Conservation (phyloP, 2,797 vertebrate species). For the Chelon labrosus region DNA sequence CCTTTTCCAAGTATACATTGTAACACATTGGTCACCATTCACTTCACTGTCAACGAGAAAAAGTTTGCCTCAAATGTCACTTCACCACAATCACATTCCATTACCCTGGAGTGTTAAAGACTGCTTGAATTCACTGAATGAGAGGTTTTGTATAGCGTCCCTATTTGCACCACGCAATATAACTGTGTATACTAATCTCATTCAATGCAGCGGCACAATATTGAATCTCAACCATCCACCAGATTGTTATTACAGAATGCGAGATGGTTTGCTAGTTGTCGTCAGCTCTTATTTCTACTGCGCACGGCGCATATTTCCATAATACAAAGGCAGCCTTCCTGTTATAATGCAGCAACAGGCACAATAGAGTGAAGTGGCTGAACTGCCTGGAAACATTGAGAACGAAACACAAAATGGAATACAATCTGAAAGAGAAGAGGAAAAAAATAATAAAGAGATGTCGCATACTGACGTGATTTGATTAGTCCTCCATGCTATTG, state of each 20-base stretch:
- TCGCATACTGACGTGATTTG: not conserved
- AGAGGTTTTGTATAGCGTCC: conserved; percentile 7
- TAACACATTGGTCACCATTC: not conserved
- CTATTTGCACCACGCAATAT: not conserved
- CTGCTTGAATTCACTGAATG: conserved; percentile 38
- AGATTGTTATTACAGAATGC: not conserved
- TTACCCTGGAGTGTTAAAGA: not conserved
- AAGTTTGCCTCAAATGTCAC: not conserved
- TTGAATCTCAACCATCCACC: not conserved
- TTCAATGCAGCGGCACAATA: not conserved
- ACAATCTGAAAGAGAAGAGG: not conserved
- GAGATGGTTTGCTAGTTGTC: conserved; percentile 7
- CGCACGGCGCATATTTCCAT: not conserved
- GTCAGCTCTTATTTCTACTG: not conserved
- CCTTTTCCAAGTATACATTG: conserved; percentile 12
- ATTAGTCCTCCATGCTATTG: not conserved
- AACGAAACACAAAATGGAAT: not conserved
- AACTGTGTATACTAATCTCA: conserved; percentile 9
- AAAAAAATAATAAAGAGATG: not conserved
- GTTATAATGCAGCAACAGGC: not conserved
- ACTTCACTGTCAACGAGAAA: conserved; percentile 2
- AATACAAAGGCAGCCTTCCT: not conserved
- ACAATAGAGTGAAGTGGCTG: not conserved
- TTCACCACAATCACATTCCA: not conserved
- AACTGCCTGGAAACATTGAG: not conserved